Conservation (phyloP, 2,888 invertebrate species). For the Drosophila greeni region DNA sequence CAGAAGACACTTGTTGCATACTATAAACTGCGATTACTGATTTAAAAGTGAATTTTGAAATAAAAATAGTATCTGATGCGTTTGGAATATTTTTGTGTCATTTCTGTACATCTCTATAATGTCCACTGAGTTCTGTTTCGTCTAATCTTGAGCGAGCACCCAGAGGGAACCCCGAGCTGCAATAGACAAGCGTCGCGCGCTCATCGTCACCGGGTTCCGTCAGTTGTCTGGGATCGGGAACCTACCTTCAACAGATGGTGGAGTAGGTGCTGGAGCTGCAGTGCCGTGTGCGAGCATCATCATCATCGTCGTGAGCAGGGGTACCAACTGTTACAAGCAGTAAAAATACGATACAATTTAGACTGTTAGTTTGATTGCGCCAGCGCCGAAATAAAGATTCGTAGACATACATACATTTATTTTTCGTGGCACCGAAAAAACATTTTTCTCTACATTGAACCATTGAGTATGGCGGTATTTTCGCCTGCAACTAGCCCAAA, state of each 20-base stretch:
- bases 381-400: slow-evolving; percentile 51
- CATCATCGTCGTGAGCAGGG: slow-evolving; percentile 28
- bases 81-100: neutral
- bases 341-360: slow-evolving; percentile 70
- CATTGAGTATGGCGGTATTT: too few relatives aligned
- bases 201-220: slow-evolving; percentile 40
- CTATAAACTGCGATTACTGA: too few relatives aligned
- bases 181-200: slow-evolving; percentile 40
- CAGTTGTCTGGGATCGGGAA: slow-evolving; percentile 49
- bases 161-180: slow-evolving; percentile 1
- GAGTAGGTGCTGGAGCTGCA: slow-evolving; percentile 55
- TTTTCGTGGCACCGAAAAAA: neutral
- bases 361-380: slow-evolving; percentile 63
- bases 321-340: slow-evolving; percentile 68
- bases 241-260: slow-evolving; percentile 60
- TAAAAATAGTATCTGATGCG: too few relatives aligned
- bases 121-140: neutral
- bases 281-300: slow-evolving; percentile 8
- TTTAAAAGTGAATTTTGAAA: too few relatives aligned
- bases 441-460: neutral
- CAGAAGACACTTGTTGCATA: too few relatives aligned
- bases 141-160: slow-evolving; percentile 1
- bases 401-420: slow-evolving; percentile 21
- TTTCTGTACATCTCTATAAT: neutral
- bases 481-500: neutral